Conservation (phyloP, 1,140 invertebrate genomes). For the Drosophila equinoxialis region DNA sequence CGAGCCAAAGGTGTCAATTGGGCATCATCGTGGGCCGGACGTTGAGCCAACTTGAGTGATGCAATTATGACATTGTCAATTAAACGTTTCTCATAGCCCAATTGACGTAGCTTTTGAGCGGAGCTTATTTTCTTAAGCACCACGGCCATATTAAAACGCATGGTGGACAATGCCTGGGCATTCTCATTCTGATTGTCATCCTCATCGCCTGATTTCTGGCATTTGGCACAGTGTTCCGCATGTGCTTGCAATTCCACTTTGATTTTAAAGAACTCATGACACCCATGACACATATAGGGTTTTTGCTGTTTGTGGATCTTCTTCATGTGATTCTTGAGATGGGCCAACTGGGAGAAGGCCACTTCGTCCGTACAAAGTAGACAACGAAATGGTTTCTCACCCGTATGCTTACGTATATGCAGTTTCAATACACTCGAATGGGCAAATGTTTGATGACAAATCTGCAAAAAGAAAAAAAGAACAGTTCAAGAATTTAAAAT, state of each 20-base stretch:
- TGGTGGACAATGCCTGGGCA: constrained; percentile 85
- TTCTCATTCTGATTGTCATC: constrained; percentile 49
- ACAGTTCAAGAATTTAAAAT: not conserved
- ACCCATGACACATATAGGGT: constrained; percentile 88
- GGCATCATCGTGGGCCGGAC: constrained; percentile 85
- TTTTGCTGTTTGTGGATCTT: constrained; percentile 90
- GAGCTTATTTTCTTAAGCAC: constrained; percentile 92
- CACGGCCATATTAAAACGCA: constrained; percentile 90
- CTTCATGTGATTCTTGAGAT: constrained; percentile 92
- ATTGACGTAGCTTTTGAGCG: constrained; percentile 88
- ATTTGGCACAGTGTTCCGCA: constrained; percentile 67
- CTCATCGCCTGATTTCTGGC: constrained; percentile 54
- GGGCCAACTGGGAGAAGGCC: constrained; percentile 90
- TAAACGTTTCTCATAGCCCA: constrained; percentile 91
- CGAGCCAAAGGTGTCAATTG: constrained; percentile 85
- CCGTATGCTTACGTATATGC: constrained; percentile 89
- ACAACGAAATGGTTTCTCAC: constrained; percentile 93
- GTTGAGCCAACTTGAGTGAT: constrained; percentile 89
- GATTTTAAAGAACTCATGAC: constrained; percentile 89
- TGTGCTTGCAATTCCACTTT: constrained; percentile 87
- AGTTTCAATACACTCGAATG: constrained; percentile 93
- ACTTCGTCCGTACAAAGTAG: constrained; percentile 87
- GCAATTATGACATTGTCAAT: constrained; percentile 92
- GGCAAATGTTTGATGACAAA: constrained; percentile 91
- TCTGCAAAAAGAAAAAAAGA: constrained; percentile 63